Evolutionary conservation across 2,797 vertebrate genomes (phyloP).

Genomic region (Paedocypris micromegethes): DNA sequence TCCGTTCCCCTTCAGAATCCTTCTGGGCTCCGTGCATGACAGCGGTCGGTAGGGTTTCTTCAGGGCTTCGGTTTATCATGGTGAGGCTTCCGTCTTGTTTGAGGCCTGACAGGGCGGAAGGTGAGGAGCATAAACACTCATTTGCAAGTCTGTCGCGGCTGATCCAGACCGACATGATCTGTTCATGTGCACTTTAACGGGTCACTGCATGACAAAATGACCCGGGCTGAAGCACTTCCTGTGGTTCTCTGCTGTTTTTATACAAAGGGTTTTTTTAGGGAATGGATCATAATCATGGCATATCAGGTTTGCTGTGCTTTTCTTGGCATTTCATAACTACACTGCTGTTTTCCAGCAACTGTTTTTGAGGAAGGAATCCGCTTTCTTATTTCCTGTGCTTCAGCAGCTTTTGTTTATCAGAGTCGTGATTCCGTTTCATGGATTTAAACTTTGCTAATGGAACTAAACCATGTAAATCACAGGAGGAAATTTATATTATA

Average conservation of each 20-base stretch:
- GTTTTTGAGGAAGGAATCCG: constrained; percentile 56
- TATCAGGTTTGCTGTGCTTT: constrained; percentile 65
- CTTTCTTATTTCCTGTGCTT: constrained; percentile 51
- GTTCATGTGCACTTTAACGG: constrained; percentile 55
- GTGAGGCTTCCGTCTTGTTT: neutral
- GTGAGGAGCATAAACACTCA: neutral
- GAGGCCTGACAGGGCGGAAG: neutral
- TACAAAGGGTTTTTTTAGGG: constrained; percentile 44
- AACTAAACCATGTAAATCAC: constrained; percentile 70
- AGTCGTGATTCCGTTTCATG: constrained; percentile 63
- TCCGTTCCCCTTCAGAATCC: no score
- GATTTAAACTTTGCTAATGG: constrained; percentile 62
- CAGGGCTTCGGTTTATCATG: no score
- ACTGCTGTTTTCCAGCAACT: constrained; percentile 60
- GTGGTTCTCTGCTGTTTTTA: constrained; percentile 51
- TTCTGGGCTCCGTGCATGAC: no score
- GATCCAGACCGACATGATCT: constrained; percentile 57
- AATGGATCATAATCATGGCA: constrained; percentile 51
- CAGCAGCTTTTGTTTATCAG: constrained; percentile 55
- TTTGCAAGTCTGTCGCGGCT: constrained; percentile 39
- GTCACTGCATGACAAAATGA: constrained; percentile 64
- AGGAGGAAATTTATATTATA: constrained; percentile 78
- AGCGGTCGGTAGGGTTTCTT: no score
- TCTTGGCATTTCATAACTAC: constrained; percentile 40
- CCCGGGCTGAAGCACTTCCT: constrained; percentile 57